These are phyloP conservation scores for Protonibea diacanthus DNA, from an alignment of 2,797 vertebrate species.

Conservation along the genomic window DNA sequence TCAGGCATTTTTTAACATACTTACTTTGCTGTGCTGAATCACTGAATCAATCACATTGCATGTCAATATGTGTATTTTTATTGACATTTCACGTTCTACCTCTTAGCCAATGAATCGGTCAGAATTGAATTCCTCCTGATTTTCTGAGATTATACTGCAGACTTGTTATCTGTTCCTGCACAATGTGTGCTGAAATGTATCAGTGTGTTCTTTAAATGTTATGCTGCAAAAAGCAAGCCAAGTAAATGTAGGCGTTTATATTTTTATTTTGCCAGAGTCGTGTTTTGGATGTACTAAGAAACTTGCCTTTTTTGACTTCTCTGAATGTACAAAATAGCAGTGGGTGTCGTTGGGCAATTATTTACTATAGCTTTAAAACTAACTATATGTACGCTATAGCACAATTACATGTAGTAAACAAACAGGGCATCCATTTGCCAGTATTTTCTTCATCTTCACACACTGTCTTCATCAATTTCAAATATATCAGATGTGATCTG, in stretches of 20 bases:
- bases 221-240: slow-evolving; percentile 55
- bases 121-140: slow-evolving; percentile 34
- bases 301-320: slow-evolving; percentile 40
- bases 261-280: slow-evolving; percentile 69
- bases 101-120: slow-evolving; percentile 35
- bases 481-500: not conserved
- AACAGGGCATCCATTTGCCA: not conserved
- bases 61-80: slow-evolving; percentile 34
- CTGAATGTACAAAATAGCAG: slow-evolving; percentile 33
- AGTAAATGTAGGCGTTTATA: slow-evolving; percentile 60
- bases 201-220: slow-evolving; percentile 57
- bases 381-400: not conserved
- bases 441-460: not conserved
- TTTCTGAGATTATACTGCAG: slow-evolving; percentile 45
- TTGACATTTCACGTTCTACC: slow-evolving; percentile 31
- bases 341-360: slow-evolving; percentile 5
- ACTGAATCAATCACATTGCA: not conserved
- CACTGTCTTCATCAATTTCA: not conserved
- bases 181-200: slow-evolving; percentile 42
- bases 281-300: slow-evolving; percentile 56
- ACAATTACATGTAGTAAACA: slow-evolving; percentile 9
- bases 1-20: not conserved
- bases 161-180: slow-evolving; percentile 44
- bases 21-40: slow-evolving; percentile 8
- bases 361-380: slow-evolving; percentile 17